phyloP scores from a whole-genome alignment of 1,140 invertebrate species.

The Centruroides sculpturatus region DNA sequence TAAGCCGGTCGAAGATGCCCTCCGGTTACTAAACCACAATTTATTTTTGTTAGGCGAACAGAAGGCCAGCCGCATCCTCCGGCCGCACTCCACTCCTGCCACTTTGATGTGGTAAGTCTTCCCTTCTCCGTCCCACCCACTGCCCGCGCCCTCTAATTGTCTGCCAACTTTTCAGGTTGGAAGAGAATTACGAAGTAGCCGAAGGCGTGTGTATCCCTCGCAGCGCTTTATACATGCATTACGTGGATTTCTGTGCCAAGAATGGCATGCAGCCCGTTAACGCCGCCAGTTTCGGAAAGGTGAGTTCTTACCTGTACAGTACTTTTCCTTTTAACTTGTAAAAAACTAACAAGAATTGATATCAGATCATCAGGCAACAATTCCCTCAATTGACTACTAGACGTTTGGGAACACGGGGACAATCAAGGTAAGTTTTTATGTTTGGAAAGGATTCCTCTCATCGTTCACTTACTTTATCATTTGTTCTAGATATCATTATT shows the following conservation, averaged over 20 bases:
- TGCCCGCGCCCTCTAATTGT: neutral
- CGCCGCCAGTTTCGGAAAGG: slow-evolving; percentile 44
- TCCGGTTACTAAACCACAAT: too few relatives aligned
- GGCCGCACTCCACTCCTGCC: slow-evolving; percentile 40
- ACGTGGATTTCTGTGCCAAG: slow-evolving; percentile 38
- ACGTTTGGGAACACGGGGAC: slow-evolving; percentile 38
- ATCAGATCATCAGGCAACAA: slow-evolving; percentile 40
- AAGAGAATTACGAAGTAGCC: slow-evolving; percentile 41
- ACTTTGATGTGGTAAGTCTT: slow-evolving; percentile 35
- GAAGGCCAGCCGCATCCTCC: slow-evolving; percentile 11
- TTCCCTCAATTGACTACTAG: slow-evolving; percentile 40
- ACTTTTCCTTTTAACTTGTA: too few relatives aligned
- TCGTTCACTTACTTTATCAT: neutral
- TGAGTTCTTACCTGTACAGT: slow-evolving; percentile 19
- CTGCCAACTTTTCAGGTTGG: slow-evolving; percentile 27
- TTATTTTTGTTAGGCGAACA: neutral
- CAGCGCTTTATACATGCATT: slow-evolving; percentile 39
- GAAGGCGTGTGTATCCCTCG: slow-evolving; percentile 42
- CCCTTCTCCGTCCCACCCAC: neutral
- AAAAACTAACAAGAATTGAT: neutral
- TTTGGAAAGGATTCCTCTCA: too few relatives aligned
- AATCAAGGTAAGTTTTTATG: slow-evolving; percentile 33
- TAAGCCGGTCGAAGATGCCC: too few relatives aligned
- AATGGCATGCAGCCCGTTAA: slow-evolving; percentile 39
- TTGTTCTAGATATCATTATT: slow-evolving; percentile 36